A percentile compares a stretch with the other conserved stretches of the same genome.
Conservation (phyloP, 2,797 vertebrate genomes). For the Schizothorax lantsangensis region DNA sequence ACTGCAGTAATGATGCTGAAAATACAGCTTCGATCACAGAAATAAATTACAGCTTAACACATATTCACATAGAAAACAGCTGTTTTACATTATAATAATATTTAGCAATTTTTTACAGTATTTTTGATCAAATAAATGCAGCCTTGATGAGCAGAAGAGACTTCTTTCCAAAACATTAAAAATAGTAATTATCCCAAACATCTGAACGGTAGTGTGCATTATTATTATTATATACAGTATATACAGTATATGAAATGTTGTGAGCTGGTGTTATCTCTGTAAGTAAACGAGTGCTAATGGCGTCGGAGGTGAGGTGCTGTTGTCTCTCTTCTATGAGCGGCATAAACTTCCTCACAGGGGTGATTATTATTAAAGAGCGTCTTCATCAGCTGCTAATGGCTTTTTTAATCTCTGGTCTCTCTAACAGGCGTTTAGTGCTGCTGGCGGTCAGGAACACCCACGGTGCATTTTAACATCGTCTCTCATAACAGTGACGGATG, state of each 20-base stretch:
- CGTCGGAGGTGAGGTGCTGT: not conserved
- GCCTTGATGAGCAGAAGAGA: not conserved
- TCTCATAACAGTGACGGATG: constrained; percentile 31
- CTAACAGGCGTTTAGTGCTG: constrained; percentile 26
- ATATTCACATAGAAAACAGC: no score
- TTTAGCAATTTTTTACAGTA: not conserved
- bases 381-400: constrained; percentile 55
- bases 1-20: no score
- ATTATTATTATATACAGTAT: no score
- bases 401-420: constrained; percentile 52
- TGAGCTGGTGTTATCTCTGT: not conserved
- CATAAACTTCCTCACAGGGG: constrained; percentile 54
- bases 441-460: constrained; percentile 35
- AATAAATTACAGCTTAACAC: no score
- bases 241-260: not conserved
- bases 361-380: constrained; percentile 56
- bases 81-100: not conserved
- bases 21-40: no score
- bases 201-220: not conserved
- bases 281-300: not conserved
- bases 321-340: constrained; percentile 11
- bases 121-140: not conserved
- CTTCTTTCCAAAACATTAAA: not conserved
- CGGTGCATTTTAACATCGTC: constrained; percentile 35
- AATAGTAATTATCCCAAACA: not conserved